Evolutionary conservation across 37 sponge, comb jelly and placozoan species (phyloP).

Genomic region (Cliona cf. orientalis): DNA sequence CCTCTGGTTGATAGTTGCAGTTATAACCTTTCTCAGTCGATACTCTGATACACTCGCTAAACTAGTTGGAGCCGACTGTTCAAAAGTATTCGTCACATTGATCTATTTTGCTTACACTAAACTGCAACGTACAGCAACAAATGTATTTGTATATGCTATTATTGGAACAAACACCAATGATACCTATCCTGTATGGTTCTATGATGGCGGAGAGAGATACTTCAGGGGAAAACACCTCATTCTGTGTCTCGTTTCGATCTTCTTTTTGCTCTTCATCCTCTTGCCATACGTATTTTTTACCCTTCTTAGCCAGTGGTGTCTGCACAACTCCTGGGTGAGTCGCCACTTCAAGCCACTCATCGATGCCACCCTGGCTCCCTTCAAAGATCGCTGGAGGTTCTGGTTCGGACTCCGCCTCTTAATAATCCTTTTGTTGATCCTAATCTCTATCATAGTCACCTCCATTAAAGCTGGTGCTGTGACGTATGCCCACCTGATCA

Average conservation of each 20-base stretch:
- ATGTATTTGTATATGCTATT: neutral
- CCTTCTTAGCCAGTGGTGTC: neutral
- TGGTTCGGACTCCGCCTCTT: slow-evolving; percentile 29
- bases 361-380: slow-evolving; percentile 27
- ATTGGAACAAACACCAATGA: neutral
- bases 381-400: slow-evolving; percentile 13
- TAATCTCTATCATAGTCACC: neutral
- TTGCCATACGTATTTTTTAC: neutral
- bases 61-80: neutral
- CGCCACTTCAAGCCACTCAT: slow-evolving; percentile 8
- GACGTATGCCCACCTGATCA: neutral
- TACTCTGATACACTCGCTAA: neutral
- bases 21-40: neutral
- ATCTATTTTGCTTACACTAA: neutral
- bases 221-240: neutral
- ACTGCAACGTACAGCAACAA: neutral
- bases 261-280: neutral
- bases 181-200: slow-evolving; percentile 14
- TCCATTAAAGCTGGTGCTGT: neutral
- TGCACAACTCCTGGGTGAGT: neutral
- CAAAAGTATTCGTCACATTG: neutral
- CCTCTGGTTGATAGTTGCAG: neutral
- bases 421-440: neutral
- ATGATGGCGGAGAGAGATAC: neutral
- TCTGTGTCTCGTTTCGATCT: neutral